phyloP scores from a whole-genome alignment of 2,888 invertebrate species.

The Oligia strigilis region DNA sequence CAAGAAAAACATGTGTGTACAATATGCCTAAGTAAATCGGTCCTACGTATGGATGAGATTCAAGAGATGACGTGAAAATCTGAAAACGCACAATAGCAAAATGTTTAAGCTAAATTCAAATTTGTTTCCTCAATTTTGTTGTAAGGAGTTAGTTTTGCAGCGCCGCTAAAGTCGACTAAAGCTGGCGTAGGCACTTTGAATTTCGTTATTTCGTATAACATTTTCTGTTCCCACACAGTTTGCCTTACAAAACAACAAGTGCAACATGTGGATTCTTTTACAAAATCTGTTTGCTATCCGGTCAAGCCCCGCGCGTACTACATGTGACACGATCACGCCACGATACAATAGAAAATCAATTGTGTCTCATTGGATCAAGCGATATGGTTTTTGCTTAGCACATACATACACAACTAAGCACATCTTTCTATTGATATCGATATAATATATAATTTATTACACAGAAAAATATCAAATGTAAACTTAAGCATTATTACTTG shows the following conservation, averaged over 20 bases:
- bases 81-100: conserved; percentile 9
- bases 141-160: conserved; percentile 4
- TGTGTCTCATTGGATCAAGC: no score
- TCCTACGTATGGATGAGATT: background rate
- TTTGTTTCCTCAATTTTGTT: conserved; percentile 9
- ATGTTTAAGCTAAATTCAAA: conserved; percentile 10
- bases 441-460: no score
- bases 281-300: background rate
- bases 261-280: conserved; percentile 1
- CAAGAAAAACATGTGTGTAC: background rate
- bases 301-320: no score
- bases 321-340: no score
- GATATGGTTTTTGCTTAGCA: background rate
- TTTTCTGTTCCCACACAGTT: conserved; percentile 6
- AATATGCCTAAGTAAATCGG: background rate
- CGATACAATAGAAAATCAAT: no score
- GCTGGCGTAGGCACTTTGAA: background rate
- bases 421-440: no score
- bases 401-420: no score
- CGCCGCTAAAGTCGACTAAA: background rate
- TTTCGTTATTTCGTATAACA: conserved; percentile 2
- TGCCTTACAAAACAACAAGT: background rate
- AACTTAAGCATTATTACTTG: no score
- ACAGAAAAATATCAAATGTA: no score
- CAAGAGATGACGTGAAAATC: conserved; percentile 6